Base-by-base conservation (phyloP, 92 coral and sea anemone species). In the Epizoanthus illoricatus region DNA sequence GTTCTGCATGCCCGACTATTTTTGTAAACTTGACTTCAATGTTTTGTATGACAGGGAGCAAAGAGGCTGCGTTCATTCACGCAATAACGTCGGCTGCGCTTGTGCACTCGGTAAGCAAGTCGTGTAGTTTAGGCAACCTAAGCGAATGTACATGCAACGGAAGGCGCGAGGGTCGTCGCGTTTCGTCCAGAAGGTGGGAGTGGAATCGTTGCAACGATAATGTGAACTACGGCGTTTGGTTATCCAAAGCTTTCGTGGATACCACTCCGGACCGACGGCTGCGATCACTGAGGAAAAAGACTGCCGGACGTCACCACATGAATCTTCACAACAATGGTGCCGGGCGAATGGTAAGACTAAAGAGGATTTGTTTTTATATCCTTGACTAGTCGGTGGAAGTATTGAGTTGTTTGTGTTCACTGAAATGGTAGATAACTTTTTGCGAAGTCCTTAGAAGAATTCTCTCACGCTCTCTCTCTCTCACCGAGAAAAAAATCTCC, bases 1-100 rank as follows among this genome's bases (percentile, higher is more conserved):
- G 2, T 49, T 56, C 65, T 16, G 54, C n/a, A n/a, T n/a, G n/a
- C 16, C 19, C 68, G 58, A 49, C 56, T 33, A 64, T 64, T 65
- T 16, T 40, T 23, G 15, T 64, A 57, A 78, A 24, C 24, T 72
- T 74, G 65, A 19, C 74, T 55, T 64, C 19, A 58, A 39, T 43
- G 81, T 72, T 64, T 74, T 68, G 67, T 65, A 69, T 69, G 58
- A 74, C 94, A 97, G 99, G 97, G 76, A 91, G 98, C 89, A 92
- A 86, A 39, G 99, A 97, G 87, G 82, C 99, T 3, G 99, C 98
- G n/a, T 97, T 91, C 69, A 89, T 97, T 36, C 91, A 97, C 87
- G 99, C 99, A 24, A 86, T 97, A 47, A 93, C 98, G 3, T 91
- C 98, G n/a, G 98, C 98, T 36, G 98, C 97, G 36, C 94, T 95